A percentile compares a stretch with the other conserved stretches of the same genome.
phyloP scores from a whole-genome alignment of 2,888 invertebrate genomes.

The Zaprionus bogoriensis region DNA sequence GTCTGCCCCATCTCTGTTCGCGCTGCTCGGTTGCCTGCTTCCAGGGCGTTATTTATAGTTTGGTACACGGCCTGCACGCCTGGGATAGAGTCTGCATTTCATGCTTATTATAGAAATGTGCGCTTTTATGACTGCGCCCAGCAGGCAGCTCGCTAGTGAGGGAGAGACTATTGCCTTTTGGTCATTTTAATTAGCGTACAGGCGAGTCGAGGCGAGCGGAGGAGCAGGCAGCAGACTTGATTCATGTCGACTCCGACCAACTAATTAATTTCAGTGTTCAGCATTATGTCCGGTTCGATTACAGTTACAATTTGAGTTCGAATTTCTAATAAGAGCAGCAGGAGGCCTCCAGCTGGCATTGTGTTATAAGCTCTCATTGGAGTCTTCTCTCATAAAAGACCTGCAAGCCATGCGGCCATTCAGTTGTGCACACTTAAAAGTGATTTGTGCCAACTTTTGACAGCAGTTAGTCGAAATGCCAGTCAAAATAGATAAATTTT shows the following conservation, averaged over 20 bases:
- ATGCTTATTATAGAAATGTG: conserved; percentile 74
- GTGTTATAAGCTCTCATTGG: too few relatives aligned
- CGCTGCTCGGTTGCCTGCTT: conserved; percentile 13
- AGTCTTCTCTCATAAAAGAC: too few relatives aligned
- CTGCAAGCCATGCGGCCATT: too few relatives aligned
- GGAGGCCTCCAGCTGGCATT: too few relatives aligned
- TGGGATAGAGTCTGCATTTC: conserved; percentile 55
- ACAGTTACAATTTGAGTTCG: conserved; percentile 33
- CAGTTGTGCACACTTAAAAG: too few relatives aligned
- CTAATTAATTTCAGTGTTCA: conserved; percentile 59
- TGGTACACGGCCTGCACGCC: conserved; percentile 16
- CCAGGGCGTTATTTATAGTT: conserved; percentile 70
- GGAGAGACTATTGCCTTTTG: conserved; percentile 35
- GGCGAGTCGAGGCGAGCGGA: too few relatives aligned
- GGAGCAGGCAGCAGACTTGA: conserved; percentile 52
- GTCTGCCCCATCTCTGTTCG: too few relatives aligned
- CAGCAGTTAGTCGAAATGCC: background rate
- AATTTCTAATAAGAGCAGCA: conserved; percentile 40
- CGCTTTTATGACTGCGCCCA: conserved; percentile 66
- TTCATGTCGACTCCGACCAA: conserved; percentile 45
- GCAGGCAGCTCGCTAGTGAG: conserved; percentile 39
- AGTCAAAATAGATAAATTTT: background rate
- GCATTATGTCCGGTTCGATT: conserved; percentile 43
- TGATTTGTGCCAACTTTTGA: background rate
- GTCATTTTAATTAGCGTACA: conserved; percentile 65